A percentile compares a stretch with the other conserved stretches of the same genome.
phyloP scores from a whole-genome alignment of 2,797 vertebrate genomes.

The Hapalemur alaotrensis region DNA sequence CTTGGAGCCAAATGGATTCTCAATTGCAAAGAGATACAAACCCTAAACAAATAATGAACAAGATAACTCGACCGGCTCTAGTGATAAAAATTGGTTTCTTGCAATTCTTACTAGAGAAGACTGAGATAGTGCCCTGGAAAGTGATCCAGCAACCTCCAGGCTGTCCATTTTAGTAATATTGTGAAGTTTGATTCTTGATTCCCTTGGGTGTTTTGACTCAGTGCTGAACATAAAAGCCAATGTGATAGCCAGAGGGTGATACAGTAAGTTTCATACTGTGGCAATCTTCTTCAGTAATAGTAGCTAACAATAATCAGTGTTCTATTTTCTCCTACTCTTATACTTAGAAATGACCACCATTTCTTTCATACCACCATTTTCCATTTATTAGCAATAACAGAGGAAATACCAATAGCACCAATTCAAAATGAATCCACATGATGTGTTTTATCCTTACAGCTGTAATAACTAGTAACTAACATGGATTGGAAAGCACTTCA shows the following conservation, averaged over 20 bases:
- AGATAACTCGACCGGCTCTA: background rate
- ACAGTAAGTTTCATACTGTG: background rate
- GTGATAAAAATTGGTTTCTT: constrained; percentile 13
- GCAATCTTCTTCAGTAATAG: constrained; percentile 1
- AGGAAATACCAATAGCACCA: constrained; percentile 82
- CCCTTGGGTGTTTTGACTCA: background rate
- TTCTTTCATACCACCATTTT: constrained; percentile 79
- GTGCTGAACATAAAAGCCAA: constrained; percentile 10
- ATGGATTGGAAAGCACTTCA: constrained; percentile 79
- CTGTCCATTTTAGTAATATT: background rate
- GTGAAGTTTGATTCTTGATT: background rate
- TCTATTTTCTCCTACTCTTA: constrained; percentile 60
- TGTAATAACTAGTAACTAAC: constrained; percentile 81
- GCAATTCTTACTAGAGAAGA: background rate
- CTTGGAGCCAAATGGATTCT: constrained; percentile 25
- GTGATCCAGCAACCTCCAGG: background rate
- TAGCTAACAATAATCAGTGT: background rate
- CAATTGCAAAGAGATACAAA: background rate
- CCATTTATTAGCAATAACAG: constrained; percentile 81
- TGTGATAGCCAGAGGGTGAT: background rate
- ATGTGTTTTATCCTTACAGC: constrained; percentile 79
- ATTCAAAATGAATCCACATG: constrained; percentile 80
- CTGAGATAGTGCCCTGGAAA: background rate
- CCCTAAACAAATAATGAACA: constrained; percentile 18
- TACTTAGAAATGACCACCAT: constrained; percentile 80